A percentile compares a stretch with the other conserved stretches of the same genome.
These are phyloP conservation scores for Candoia aspera DNA, from an alignment of 2,113 vertebrate genomes.

Conservation along the genomic window DNA sequence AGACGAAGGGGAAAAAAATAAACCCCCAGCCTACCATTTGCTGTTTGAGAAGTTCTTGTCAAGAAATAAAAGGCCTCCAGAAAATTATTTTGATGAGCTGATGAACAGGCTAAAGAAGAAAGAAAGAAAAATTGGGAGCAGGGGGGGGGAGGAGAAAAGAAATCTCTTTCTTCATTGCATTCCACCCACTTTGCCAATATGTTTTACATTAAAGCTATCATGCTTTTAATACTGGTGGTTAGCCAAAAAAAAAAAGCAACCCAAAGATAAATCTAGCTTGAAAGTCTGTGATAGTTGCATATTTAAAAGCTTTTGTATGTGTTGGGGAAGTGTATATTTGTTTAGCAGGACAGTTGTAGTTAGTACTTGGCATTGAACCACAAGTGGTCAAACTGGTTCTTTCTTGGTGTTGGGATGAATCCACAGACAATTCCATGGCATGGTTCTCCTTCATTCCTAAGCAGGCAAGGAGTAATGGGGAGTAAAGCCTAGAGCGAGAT, in stretches of 20 bases:
- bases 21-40: fast-evolving
- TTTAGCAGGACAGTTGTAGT: background rate
- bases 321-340: background rate
- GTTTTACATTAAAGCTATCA: constrained; percentile 67
- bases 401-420: background rate
- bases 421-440: background rate
- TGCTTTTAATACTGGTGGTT: constrained; percentile 56
- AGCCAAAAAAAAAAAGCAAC: constrained; percentile 36
- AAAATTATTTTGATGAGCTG: constrained; percentile 29
- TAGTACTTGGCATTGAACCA: background rate
- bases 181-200: constrained; percentile 54
- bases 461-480: background rate
- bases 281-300: constrained; percentile 33
- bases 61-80: constrained; percentile 26
- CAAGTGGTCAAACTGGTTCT: background rate
- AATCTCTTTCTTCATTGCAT: constrained; percentile 37
- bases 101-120: constrained; percentile 10
- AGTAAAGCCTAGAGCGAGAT: background rate
- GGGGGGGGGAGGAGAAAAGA: background rate
- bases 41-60: constrained; percentile 17
- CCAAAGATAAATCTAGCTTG: constrained; percentile 48
- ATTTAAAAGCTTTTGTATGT: background rate
- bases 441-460: fast-evolving
- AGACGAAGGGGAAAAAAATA: background rate
- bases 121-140: background rate